These are phyloP conservation scores for Poeciliopsis infans DNA, from an alignment of 2,797 vertebrate species.

Conservation along the genomic window DNA sequence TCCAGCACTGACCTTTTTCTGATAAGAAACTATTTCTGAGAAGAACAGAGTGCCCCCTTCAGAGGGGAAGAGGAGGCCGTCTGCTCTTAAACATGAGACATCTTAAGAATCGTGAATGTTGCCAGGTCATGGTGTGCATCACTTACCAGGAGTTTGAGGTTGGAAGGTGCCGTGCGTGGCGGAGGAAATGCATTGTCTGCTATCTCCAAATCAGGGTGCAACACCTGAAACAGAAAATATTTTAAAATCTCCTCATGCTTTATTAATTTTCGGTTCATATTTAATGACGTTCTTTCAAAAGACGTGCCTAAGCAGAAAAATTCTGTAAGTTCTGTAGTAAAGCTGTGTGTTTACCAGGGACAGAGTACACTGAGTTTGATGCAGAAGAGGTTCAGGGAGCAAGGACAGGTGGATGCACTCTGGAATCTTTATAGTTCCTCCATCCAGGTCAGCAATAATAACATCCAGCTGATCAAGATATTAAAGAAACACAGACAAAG, in stretches of 20 bases:
- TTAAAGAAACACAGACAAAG: constrained; percentile 41
- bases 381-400: constrained; percentile 93
- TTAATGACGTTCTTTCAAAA: background rate
- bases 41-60: constrained; percentile 7
- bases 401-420: constrained; percentile 97
- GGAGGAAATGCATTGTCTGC: constrained; percentile 98
- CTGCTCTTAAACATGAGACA: constrained; percentile 16
- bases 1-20: constrained; percentile 18
- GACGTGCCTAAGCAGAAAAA: background rate
- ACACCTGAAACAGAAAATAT: constrained; percentile 80
- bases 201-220: constrained; percentile 96
- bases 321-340: background rate
- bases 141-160: constrained; percentile 96
- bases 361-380: constrained; percentile 89
- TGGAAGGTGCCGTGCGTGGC: constrained; percentile 90
- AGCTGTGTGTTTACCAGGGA: constrained; percentile 84
- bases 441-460: constrained; percentile 97
- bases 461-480: constrained; percentile 89
- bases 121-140: constrained; percentile 14
- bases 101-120: constrained; percentile 12
- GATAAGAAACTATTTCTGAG: constrained; percentile 39
- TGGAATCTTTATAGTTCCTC: constrained; percentile 98
- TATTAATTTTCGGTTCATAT: constrained; percentile 9
- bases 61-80: constrained; percentile 21
- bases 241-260: constrained; percentile 10